These are phyloP conservation scores for Anguilla japonica DNA, from an alignment of 2,113 vertebrate species.

Conservation along the genomic window DNA sequence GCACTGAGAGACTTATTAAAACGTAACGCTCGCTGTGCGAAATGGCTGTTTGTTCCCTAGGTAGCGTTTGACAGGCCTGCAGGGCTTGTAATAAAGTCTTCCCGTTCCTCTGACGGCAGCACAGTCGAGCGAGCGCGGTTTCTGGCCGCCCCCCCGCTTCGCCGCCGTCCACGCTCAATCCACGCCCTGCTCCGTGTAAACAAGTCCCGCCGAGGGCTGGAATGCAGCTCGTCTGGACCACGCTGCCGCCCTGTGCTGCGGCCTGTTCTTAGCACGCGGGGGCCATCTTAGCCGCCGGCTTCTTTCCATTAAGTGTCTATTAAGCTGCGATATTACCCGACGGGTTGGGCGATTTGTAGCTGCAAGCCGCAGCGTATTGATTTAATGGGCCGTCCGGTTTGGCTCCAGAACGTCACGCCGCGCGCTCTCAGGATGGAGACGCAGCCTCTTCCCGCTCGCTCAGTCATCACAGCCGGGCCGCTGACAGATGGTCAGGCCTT, in stretches of 20 bases:
- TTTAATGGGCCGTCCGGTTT: neutral
- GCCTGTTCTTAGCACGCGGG: neutral
- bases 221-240: neutral
- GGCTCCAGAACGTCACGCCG: too few species aligned
- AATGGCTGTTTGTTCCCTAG: neutral
- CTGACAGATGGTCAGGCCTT: neutral
- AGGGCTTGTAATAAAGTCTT: neutral
- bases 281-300: neutral
- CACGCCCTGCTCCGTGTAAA: neutral
- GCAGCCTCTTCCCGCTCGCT: neutral
- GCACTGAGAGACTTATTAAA: too few species aligned
- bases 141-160: neutral
- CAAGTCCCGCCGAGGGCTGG: neutral
- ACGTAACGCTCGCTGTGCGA: neutral
- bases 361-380: neutral
- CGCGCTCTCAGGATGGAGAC: neutral
- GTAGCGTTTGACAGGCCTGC: neutral
- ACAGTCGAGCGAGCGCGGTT: neutral
- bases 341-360: neutral
- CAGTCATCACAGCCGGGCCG: neutral
- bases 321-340: neutral
- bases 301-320: neutral
- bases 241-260: neutral
- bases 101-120: neutral
- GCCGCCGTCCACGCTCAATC: neutral